Base-by-base conservation (phyloP, 2,113 vertebrate species). In the Eurypyga helias region DNA sequence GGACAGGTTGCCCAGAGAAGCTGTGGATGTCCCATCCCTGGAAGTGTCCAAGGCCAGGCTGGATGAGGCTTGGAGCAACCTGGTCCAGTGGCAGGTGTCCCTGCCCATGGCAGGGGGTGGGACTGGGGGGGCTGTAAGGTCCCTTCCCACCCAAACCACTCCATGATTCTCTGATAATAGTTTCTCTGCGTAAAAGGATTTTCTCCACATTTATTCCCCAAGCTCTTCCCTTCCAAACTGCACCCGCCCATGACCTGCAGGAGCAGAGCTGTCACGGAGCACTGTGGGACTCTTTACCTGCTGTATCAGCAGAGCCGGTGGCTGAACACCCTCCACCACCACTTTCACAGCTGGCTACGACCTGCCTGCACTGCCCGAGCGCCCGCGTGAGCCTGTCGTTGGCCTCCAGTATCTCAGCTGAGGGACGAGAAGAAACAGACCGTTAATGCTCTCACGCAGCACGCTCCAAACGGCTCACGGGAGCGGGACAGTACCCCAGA, bases 391-490 rank as follows among this genome's bases (percentile, higher is more conserved):
- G 98, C 36, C 98, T 95, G 48, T 99, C 99, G 2, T 97, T 99
- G 58, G 99, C 99, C 49, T 98, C 98, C 76, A 99, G 98, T 76
- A 99, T 97, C 90, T 99, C 98, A 4, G 97, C 98, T 99, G 89
- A 25, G 67, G 88, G 62, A 72, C 1, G 54, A 87, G 49, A 43
- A 86, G 28, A 89, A 26, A n/a, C 31, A 29, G 33, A 55, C 34
- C 0, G 9, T 4, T 29, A 7, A 24, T 7, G 34, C 34, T 60
- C 29, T 41, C 14, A 12, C 0, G 21, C 1, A 0, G 51, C 81
- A 10, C 33, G 3, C 21, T 45, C 72, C 67, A 26, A 17, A 41
- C 70, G 6, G 52, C 54, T 36, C 15, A 0, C 19, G 55, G 58
- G 75, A 28, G 43, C 38, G 45, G 52, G 21, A 33, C 38, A 14